Percentiles rank a stretch among this genome's conserved stretches.
phyloP scores from a whole-genome alignment of 2,888 invertebrate species.

The Opisthograptis luteolata region DNA sequence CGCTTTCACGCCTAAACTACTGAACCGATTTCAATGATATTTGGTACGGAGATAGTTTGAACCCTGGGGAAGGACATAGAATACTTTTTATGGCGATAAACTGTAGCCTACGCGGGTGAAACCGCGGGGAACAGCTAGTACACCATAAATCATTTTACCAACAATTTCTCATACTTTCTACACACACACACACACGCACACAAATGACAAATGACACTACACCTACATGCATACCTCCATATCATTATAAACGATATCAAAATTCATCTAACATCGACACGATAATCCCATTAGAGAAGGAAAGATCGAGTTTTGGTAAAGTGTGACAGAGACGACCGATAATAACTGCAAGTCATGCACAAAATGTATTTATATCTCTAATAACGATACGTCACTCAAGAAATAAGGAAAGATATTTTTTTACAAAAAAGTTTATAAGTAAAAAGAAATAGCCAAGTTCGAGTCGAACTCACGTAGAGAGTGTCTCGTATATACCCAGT shows the following conservation, averaged over 20 bases:
- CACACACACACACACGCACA: conserved; percentile 33
- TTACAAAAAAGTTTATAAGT: too few species aligned
- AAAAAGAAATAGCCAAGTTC: too few species aligned
- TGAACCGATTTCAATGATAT: too few species aligned
- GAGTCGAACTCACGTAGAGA: too few species aligned
- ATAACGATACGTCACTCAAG: conserved; percentile 65
- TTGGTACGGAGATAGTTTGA: too few species aligned
- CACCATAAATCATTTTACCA: conserved; percentile 39
- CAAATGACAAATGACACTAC: conserved; percentile 24
- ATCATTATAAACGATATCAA: conserved; percentile 31
- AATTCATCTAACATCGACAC: conserved; percentile 41
- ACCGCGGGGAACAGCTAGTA: too few species aligned
- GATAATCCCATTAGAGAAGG: conserved; percentile 50
- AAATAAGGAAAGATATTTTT: too few species aligned
- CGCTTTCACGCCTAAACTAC: too few species aligned
- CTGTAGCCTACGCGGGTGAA: too few species aligned
- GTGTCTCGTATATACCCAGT: too few species aligned
- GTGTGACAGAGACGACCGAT: conserved; percentile 40
- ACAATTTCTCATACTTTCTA: conserved; percentile 14
- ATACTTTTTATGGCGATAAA: too few species aligned
- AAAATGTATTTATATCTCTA: conserved; percentile 44
- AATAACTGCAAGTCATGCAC: conserved; percentile 51
- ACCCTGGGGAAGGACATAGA: too few species aligned
- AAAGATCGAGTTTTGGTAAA: not conserved
- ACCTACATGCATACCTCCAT: conserved; percentile 16